Conservation (phyloP, 2,888 invertebrate genomes). For the Hyposoter dolosus region DNA sequence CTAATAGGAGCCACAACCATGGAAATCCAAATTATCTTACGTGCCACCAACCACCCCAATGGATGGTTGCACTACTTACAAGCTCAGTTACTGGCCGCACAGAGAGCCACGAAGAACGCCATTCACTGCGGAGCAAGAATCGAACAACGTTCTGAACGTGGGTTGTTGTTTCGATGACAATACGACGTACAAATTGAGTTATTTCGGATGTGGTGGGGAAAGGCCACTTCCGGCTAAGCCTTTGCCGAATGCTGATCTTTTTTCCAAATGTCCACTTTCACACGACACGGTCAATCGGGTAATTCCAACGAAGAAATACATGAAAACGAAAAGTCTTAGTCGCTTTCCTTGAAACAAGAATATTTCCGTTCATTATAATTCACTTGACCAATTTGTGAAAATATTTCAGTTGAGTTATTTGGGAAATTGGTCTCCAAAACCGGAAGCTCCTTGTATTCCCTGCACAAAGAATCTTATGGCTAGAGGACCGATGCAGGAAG, state of each 20-base stretch:
- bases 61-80: slow-evolving; percentile 80
- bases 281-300: slow-evolving; percentile 80
- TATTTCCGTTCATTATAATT: not conserved
- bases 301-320: slow-evolving; percentile 1
- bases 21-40: slow-evolving; percentile 75
- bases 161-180: slow-evolving; percentile 78
- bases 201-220: slow-evolving; percentile 78
- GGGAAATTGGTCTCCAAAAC: slow-evolving; percentile 80
- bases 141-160: slow-evolving; percentile 78
- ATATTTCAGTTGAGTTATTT: slow-evolving; percentile 78
- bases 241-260: slow-evolving; percentile 70
- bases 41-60: slow-evolving; percentile 75
- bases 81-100: slow-evolving; percentile 81
- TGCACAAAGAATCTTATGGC: slow-evolving; percentile 77
- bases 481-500: slow-evolving; percentile 89
- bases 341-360: too few relatives aligned
- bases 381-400: not conserved
- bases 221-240: slow-evolving; percentile 73
- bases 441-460: slow-evolving; percentile 75
- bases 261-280: slow-evolving; percentile 77
- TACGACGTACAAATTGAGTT: slow-evolving; percentile 82
- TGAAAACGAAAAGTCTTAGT: not conserved
- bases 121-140: slow-evolving; percentile 65
- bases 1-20: slow-evolving; percentile 75
- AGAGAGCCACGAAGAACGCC: slow-evolving; percentile 74